Evolutionary conservation across 2,113 vertebrate genomes (phyloP), one percentile per base, ranked within the genome.

Genomic region (Balaenoptera acutorostrata): DNA sequence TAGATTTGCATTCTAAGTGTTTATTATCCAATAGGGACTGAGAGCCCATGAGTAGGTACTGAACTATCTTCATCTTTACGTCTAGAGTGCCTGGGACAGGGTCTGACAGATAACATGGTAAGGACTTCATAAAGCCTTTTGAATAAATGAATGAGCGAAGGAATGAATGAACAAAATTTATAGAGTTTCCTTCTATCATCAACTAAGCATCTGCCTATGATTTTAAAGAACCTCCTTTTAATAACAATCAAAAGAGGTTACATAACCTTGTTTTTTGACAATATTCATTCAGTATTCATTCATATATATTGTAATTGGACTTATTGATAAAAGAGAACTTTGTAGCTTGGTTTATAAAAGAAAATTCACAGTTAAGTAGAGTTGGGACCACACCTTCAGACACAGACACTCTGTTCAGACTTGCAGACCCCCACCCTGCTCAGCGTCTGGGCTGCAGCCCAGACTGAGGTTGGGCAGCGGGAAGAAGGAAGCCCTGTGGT

Each of bases 401-500:
- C n/a, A 86, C 81, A 96, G 93, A 95, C 68, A 27, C 68, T 41
- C 14, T 59, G 44, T 80, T 96, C 69, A 75, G 93, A 63, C 88
- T 44, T 66, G 64, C 39, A 94, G 86, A 81, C 86, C 93, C 95
- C 52, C 81, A 71, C 39, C 69, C 87, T 69, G 71, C 46, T 64
- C 33, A 23, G 66, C 2, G 3, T 80, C 93, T 96, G 92, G 95
- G 61, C 75, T 27, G 31, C 33, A 90, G 85, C 92, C 97, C 95
- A 93, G 93, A 86, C 88, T 95, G 97, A 97, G 98, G 96, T 96
- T 94, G 85, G 85, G 64, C 71, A 17, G 46, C 64, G 71, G 96
- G 86, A 95, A 96, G 95, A 74, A 87, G 83, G 94, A 97, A 96
- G 74, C 64, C 21, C 4, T 98, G 97, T 96, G 98, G 96, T 97